Evolutionary conservation across 1,140 invertebrate genomes (phyloP), one percentile per base, ranked within the genome.

Genomic region (Drosophila watanabei): DNA sequence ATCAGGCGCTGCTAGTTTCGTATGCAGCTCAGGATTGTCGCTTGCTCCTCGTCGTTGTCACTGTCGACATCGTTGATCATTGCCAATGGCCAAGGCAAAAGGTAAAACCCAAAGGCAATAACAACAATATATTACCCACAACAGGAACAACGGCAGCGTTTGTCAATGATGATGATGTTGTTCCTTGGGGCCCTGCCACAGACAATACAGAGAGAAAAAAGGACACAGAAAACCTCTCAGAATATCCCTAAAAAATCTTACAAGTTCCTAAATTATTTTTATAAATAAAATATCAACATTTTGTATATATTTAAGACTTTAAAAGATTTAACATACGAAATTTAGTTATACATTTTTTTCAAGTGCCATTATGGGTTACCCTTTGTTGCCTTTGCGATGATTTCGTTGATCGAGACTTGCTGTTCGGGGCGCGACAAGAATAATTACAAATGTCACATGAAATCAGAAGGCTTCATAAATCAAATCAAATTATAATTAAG

Each of bases 401-500:
- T 88, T 84, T 69, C 56, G 84, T 72, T 79, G 84, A 88, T 88
- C 84, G 82, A 66, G 70, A 61, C 54, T 57, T 73, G 73, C 62
- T 81, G 86, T 89, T 89, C 78, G 79, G 79, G 86, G 86, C 86
- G 86, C 86, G 86, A 92, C 91, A 92, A 92, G 91, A 92, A 91
- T 92, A 92, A 92, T 92, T 92, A 92, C 91, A 83, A 92, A 92
- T 92, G 91, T 92, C 91, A 92, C 77, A 91, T 85, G 82, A 79
- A 86, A 92, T 91, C 84, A 83, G 79, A 71, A 78, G 84, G 66
- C 82, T 86, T 92, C 90, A 92, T 92, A 92, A 92, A 92, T 92
- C 91, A 92, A 92, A 92, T 92, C 86, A 91, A 91, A 92, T 91
- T 89, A 91, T 91, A 91, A 92, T 91, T 91, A 91, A 90, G 89